phyloP scores from a whole-genome alignment of 2,113 vertebrate species.

The Serilophus lunatus region DNA sequence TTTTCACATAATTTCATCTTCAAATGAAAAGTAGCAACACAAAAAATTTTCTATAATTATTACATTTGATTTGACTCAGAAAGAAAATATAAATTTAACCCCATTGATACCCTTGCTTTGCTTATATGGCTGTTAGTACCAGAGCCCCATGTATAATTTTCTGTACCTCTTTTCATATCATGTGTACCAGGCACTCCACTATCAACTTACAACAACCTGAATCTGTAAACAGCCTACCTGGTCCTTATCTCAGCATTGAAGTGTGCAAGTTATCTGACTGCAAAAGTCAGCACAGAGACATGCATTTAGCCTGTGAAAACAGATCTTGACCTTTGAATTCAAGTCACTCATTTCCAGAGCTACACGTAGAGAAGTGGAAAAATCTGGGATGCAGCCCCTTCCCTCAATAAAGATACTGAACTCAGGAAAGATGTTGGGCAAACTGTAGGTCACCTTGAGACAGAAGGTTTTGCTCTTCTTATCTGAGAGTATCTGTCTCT shows the following conservation, averaged over 20 bases:
- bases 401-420: neutral
- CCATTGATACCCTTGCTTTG: neutral
- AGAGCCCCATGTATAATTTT: neutral
- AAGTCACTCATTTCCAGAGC: conserved; percentile 9
- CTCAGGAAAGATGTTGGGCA: neutral
- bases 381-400: neutral
- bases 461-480: neutral
- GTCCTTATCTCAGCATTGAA: conserved; percentile 19
- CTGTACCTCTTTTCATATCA: neutral
- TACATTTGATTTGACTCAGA: neutral
- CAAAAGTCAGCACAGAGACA: neutral
- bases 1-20: neutral
- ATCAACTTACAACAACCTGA: conserved; percentile 17
- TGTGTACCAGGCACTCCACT: neutral
- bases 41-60: neutral
- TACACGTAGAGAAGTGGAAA: neutral
- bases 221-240: conserved; percentile 20
- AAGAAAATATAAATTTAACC: neutral
- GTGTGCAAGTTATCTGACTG: neutral
- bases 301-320: conserved; percentile 34
- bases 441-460: neutral
- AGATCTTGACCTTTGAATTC: conserved; percentile 37
- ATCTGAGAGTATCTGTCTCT: neutral
- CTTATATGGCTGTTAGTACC: neutral
- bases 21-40: neutral